Percentiles rank a stretch among this genome's conserved stretches.
These are phyloP conservation scores for Echiichthys vipera DNA, from an alignment of 2,797 vertebrate genomes.

Conservation along the genomic window DNA sequence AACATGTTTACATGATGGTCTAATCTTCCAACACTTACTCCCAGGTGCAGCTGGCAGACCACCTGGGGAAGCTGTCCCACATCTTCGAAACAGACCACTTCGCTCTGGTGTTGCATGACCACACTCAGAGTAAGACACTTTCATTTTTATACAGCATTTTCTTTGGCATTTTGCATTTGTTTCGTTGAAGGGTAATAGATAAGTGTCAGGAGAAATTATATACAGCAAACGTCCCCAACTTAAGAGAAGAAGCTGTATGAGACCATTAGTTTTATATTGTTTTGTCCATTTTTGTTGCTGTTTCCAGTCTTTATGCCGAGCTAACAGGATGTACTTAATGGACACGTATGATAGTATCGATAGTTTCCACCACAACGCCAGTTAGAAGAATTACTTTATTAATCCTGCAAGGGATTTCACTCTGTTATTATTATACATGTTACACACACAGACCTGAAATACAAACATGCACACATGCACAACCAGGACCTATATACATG, in stretches of 20 bases:
- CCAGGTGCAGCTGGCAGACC: conserved; percentile 87
- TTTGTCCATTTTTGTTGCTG: background rate
- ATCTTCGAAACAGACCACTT: conserved; percentile 90
- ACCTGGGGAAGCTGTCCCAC: conserved; percentile 87
- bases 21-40: background rate
- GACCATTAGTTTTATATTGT: too few species aligned
- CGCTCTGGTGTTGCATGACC: conserved; percentile 90
- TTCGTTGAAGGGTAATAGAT: background rate
- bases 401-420: too few species aligned
- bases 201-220: background rate
- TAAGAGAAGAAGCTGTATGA: background rate
- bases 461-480: too few species aligned
- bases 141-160: background rate
- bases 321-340: too few species aligned
- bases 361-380: too few species aligned
- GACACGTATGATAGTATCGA: too few species aligned
- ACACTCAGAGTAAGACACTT: conserved; percentile 87
- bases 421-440: too few species aligned
- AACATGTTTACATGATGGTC: background rate
- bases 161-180: background rate
- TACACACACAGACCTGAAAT: too few species aligned
- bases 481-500: too few species aligned
- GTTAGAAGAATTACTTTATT: background rate
- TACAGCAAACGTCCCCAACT: background rate
- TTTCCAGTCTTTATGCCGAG: too few species aligned